phyloP scores from a whole-genome alignment of 2,888 invertebrate genomes.

The Polylopha cassiicola region DNA sequence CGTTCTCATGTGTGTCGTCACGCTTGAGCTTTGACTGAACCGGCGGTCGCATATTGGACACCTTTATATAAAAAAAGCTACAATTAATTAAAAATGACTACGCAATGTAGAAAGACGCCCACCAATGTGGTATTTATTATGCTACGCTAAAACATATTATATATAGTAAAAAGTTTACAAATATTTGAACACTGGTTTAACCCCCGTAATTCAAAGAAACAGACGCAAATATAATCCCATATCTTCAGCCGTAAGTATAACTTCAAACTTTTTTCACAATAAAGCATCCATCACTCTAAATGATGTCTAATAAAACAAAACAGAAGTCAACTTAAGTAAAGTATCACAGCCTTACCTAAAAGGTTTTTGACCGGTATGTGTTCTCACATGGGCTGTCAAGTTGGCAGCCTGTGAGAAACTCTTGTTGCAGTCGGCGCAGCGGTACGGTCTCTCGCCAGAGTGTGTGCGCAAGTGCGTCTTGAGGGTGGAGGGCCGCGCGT shows the following conservation, averaged over 20 bases:
- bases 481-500: conserved; percentile 96
- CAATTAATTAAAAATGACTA: not conserved
- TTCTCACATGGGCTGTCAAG: conserved; percentile 96
- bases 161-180: too few species aligned
- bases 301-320: too few species aligned
- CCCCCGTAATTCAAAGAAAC: too few species aligned
- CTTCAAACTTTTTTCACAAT: too few species aligned
- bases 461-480: conserved; percentile 98
- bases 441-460: conserved; percentile 94
- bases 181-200: too few species aligned
- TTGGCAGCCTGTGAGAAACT: conserved; percentile 99
- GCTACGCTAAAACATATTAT: too few species aligned
- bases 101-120: too few species aligned
- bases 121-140: too few species aligned
- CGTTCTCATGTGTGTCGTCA: conserved; percentile 99
- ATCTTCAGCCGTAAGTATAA: too few species aligned
- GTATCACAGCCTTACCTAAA: conserved; percentile 84
- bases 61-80: conserved; percentile 49
- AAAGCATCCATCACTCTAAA: too few species aligned
- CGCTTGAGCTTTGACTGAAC: conserved; percentile 96
- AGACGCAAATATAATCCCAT: too few species aligned
- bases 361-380: conserved; percentile 98
- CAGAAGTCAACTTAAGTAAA: too few species aligned
- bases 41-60: conserved; percentile 98
- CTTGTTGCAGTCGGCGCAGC: conserved; percentile 95